Percentiles rank a stretch among this genome's conserved stretches.
Conservation (phyloP, 2,113 vertebrate species). For the Anarhynchus alexandrinus region DNA sequence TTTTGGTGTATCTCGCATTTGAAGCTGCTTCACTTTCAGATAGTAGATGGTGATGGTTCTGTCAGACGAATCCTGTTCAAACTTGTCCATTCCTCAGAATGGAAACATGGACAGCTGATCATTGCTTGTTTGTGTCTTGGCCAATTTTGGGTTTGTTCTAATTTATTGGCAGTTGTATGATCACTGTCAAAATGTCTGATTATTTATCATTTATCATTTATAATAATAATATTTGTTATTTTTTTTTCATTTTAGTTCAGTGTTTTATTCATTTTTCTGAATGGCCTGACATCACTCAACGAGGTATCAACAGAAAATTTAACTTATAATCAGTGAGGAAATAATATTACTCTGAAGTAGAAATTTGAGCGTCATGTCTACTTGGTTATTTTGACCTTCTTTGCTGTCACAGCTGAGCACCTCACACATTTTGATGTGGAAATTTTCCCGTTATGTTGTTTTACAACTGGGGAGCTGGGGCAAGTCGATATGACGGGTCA, state of each 20-base stretch:
- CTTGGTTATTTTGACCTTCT: not conserved
- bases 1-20: not conserved
- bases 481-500: accelerated
- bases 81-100: not conserved
- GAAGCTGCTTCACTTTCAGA: not conserved
- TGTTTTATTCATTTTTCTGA: not conserved
- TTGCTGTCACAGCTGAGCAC: not conserved
- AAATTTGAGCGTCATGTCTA: not conserved
- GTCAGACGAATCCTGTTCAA: not conserved
- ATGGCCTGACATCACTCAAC: not conserved
- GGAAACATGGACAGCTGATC: not conserved
- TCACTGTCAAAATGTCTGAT: not conserved
- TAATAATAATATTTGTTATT: not conserved
- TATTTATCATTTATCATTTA: not conserved
- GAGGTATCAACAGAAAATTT: not conserved
- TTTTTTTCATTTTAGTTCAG: not conserved
- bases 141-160: not conserved
- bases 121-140: not conserved
- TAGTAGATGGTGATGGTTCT: not conserved
- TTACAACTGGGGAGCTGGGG: not conserved
- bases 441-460: not conserved
- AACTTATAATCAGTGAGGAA: not conserved
- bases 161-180: not conserved
- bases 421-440: not conserved
- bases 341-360: not conserved